Evolutionary conservation across 2,797 vertebrate genomes (phyloP).

Genomic region (Bradypus variegatus): DNA sequence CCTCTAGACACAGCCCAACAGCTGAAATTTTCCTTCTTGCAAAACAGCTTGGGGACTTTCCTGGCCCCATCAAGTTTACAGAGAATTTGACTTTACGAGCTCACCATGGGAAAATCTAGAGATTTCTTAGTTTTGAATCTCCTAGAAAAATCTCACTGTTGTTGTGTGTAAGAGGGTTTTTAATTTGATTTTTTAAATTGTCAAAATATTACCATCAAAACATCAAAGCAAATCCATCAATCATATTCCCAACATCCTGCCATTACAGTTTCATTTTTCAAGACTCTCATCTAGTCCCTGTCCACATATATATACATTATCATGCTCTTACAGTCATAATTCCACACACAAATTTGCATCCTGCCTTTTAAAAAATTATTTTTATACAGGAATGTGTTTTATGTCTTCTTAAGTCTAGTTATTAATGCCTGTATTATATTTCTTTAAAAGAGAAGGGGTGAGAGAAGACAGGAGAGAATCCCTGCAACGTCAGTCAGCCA

Average conservation of each 20-base stretch:
- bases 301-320: not conserved
- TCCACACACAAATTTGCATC: not conserved
- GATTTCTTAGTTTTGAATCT: not conserved
- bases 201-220: not conserved
- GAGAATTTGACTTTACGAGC: not conserved
- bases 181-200: not conserved
- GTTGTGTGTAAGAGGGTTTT: not conserved
- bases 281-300: not conserved
- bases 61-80: not conserved
- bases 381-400: not conserved
- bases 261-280: not conserved
- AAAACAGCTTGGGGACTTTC: not conserved
- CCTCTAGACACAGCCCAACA: not conserved
- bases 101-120: not conserved
- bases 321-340: accelerated
- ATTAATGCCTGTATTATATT: not conserved
- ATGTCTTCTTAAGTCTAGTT: not conserved
- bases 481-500: not conserved
- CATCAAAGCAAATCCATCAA: not conserved
- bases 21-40: not conserved
- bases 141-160: not conserved
- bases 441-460: not conserved
- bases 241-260: not conserved
- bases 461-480: not conserved
- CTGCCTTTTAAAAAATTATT: not conserved